Conservation (phyloP, 2,113 vertebrate species). For the Seriola quinqueradiata region DNA sequence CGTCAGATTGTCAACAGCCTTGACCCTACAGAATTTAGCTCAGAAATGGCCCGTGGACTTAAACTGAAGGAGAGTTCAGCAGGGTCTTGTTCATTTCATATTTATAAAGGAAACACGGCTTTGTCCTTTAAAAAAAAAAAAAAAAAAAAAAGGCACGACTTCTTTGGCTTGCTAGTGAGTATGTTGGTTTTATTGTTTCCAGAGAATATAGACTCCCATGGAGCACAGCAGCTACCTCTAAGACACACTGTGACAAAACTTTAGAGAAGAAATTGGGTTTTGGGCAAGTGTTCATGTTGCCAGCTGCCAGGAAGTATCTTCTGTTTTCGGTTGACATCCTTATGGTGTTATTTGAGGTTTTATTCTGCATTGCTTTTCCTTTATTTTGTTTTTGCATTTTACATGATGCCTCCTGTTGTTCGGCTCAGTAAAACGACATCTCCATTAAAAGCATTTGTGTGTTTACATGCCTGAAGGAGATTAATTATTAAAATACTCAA, state of each 20-base stretch:
- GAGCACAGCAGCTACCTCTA: constrained; percentile 58
- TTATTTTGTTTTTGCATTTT: constrained; percentile 71
- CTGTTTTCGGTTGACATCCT: constrained; percentile 48
- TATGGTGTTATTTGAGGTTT: constrained; percentile 54
- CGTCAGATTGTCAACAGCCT: constrained; percentile 21
- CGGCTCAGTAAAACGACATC: constrained; percentile 51
- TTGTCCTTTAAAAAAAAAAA: constrained; percentile 55
- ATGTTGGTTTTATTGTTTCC: constrained; percentile 48
- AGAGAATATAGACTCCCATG: constrained; percentile 51
- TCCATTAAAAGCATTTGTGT: constrained; percentile 82
- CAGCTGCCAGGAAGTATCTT: constrained; percentile 58
- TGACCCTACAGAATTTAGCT: constrained; percentile 1
- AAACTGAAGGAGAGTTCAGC: constrained; percentile 51
- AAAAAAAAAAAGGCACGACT: constrained; percentile 53
- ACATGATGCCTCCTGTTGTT: constrained; percentile 71
- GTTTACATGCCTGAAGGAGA: constrained; percentile 73
- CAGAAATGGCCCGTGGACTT: constrained; percentile 30
- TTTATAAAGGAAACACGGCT: constrained; percentile 60
- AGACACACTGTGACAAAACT: constrained; percentile 64
- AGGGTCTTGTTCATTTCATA: constrained; percentile 61
- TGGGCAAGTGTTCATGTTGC: constrained; percentile 44
- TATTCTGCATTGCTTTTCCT: constrained; percentile 25
- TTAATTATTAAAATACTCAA: constrained; percentile 72
- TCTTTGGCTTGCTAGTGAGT: constrained; percentile 38
- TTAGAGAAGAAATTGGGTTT: constrained; percentile 65